Percentiles rank a stretch among this genome's conserved stretches.
phyloP scores from a whole-genome alignment of 2,797 vertebrate genomes.

The Catharus ustulatus region DNA sequence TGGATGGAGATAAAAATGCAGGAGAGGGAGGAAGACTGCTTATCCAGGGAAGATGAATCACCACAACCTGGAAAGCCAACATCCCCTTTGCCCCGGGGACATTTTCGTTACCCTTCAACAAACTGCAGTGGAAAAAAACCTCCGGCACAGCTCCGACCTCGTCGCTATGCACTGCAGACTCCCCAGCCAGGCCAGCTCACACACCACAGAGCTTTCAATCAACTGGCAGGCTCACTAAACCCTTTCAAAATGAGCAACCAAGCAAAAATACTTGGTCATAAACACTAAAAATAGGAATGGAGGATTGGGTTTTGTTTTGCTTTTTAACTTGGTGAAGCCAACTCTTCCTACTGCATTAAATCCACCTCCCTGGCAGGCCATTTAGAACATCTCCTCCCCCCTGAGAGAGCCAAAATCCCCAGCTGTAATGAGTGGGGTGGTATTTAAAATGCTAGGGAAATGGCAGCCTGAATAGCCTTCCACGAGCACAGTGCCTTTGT shows the following conservation, averaged over 20 bases:
- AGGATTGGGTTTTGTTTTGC: conserved; percentile 55
- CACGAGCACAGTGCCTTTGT: fast-evolving
- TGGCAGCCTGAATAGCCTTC: conserved; percentile 5
- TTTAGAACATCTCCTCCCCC: conserved; percentile 51
- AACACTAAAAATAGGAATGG: conserved; percentile 69
- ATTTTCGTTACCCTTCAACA: conserved; percentile 56
- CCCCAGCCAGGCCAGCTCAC: conserved; percentile 60
- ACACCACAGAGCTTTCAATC: conserved; percentile 72
- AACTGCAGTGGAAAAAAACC: conserved; percentile 61
- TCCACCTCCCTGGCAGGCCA: conserved; percentile 43
- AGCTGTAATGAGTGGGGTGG: conserved; percentile 15
- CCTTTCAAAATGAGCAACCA: conserved; percentile 75
- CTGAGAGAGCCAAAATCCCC: conserved; percentile 31
- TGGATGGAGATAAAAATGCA: neutral
- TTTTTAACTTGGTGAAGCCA: conserved; percentile 62
- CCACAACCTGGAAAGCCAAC: conserved; percentile 37
- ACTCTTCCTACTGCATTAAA: conserved; percentile 62
- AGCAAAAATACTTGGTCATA: conserved; percentile 72
- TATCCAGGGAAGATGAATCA: conserved; percentile 41
- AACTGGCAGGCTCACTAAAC: conserved; percentile 69
- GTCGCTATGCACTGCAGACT: conserved; percentile 58
- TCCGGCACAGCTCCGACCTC: conserved; percentile 27
- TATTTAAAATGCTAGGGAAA: conserved; percentile 43
- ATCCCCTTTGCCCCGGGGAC: conserved; percentile 27
- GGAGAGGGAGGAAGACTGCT: conserved; percentile 12